phyloP scores from a whole-genome alignment of 2,888 invertebrate species.

The Machimus atricapillus region DNA sequence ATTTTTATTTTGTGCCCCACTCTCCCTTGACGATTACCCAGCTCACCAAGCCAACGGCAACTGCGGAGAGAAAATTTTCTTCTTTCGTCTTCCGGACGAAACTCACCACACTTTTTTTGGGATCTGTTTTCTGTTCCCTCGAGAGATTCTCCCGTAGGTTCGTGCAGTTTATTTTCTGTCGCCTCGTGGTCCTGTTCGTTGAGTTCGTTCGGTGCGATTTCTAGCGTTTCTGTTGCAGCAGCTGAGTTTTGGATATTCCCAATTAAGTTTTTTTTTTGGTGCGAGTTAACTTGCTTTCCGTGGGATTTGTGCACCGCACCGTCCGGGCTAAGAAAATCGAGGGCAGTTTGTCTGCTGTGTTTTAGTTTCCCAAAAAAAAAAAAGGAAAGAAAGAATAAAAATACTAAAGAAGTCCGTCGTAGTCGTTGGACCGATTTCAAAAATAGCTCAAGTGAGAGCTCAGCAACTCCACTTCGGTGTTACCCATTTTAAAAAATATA shows the following conservation, averaged over 20 bases:
- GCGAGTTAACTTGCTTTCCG: background rate
- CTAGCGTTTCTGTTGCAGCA: background rate
- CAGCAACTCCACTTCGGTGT: background rate
- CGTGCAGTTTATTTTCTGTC: conserved; percentile 27
- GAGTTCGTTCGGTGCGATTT: background rate
- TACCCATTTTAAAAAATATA: background rate
- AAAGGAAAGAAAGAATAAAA: too few species aligned
- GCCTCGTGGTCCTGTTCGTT: conserved; percentile 21
- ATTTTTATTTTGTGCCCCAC: too few species aligned
- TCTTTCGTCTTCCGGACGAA: background rate
- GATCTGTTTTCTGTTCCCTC: background rate
- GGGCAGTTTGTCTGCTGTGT: background rate
- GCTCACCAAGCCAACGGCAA: background rate
- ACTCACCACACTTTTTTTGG: background rate
- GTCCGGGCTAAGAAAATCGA: background rate
- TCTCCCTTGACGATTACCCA: background rate
- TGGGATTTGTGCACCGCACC: background rate
- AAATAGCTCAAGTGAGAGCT: background rate
- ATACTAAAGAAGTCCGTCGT: background rate
- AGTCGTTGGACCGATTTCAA: background rate
- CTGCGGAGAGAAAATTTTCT: background rate
- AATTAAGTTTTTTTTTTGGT: background rate
- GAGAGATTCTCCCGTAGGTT: background rate
- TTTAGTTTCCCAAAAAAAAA: background rate
- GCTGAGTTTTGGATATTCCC: background rate